These are phyloP conservation scores for Ophraella communa DNA, from an alignment of 2,888 invertebrate species.

Conservation along the genomic window DNA sequence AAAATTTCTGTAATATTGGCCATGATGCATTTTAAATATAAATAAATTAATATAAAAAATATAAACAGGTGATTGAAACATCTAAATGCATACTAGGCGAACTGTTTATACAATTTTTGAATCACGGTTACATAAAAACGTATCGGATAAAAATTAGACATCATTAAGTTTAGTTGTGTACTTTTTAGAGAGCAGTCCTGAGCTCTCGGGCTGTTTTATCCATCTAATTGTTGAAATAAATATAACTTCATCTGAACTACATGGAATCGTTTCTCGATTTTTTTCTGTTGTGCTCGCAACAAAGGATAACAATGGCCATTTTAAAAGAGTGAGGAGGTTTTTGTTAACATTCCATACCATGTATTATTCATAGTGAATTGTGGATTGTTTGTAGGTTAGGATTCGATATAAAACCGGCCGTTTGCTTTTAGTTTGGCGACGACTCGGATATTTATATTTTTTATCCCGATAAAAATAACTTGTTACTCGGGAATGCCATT, in stretches of 20 bases:
- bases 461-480: constrained; percentile 19
- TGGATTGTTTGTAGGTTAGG: constrained; percentile 36
- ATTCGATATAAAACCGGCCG: constrained; percentile 19
- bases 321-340: constrained; percentile 42
- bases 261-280: constrained; percentile 39
- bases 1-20: too few relatives aligned
- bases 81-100: too few relatives aligned
- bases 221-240: constrained; percentile 46
- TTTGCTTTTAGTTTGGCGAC: constrained; percentile 17
- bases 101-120: not conserved
- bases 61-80: too few relatives aligned
- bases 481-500: constrained; percentile 14
- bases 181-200: not conserved
- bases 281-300: constrained; percentile 36
- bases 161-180: not conserved
- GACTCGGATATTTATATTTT: constrained; percentile 20
- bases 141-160: not conserved
- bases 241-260: constrained; percentile 47
- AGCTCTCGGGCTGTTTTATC: constrained; percentile 6
- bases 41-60: too few relatives aligned
- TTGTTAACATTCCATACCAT: constrained; percentile 42
- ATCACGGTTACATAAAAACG: not conserved
- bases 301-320: constrained; percentile 47
- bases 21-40: too few relatives aligned
- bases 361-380: constrained; percentile 41